Base-by-base conservation (phyloP, 1,140 invertebrate genomes). In the Drosophila sp. region DNA sequence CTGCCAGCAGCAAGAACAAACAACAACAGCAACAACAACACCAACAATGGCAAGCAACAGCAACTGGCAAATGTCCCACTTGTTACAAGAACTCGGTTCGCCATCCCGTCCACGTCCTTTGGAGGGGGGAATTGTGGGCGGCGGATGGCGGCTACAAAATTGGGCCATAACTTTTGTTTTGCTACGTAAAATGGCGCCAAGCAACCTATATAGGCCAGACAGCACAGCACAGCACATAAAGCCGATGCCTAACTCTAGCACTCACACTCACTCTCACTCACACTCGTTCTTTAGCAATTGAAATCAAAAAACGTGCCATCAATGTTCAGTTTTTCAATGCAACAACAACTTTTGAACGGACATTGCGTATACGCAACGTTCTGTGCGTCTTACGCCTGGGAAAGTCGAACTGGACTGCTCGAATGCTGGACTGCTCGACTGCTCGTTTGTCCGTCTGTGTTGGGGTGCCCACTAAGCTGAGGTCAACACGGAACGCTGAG, bases 111-210 rank as follows among this genome's bases (percentile, higher is more conserved):
- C 40, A 0, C 7, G 5, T 13, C 7, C 21, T 13, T 18, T 21
- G 32, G 9, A 32, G n/a, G 50, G 29, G n/a, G n/a, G n/a, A n/a
- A n/a, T 5, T 36, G 50, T 36, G 51, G 53, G 41, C 62, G 59
- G 78, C 59, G 32, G 66, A 8, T 61, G 57, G 48, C 25, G 62
- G 43, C 51, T 74, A 51, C 50, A 86, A 81, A 86, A 86, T 86
- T 84, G 82, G 78, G 82, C 82, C 82, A 86, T 86, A 86, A 86
- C 82, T 86, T 86, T 86, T 86, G 82, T 86, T 86, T 86, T 86
- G 82, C 82, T 81, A 87, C 82, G 82, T 86, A 86, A 86, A 86
- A 86, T 86, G 82, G 82, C 82, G 82, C 82, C 82, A 86, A 87
- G 82, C 82, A 87, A 86, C 82, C 82, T 87, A 86, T 86, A 86